phyloP scores from a whole-genome alignment of 2,797 vertebrate genomes.

The Novumbra hubbsi region DNA sequence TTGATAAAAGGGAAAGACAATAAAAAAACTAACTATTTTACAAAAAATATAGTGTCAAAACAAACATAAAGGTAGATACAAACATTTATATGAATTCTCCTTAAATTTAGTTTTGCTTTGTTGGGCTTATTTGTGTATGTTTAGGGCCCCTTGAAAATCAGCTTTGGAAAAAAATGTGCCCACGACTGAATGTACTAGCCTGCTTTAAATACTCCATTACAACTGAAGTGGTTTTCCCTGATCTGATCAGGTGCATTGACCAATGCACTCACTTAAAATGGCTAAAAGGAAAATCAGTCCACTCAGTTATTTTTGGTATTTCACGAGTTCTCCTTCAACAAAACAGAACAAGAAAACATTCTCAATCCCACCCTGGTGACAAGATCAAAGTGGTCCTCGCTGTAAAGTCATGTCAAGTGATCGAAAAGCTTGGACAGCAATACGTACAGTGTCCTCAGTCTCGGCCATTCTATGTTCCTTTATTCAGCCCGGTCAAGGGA shows the following conservation, averaged over 20 bases:
- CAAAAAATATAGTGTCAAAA: no score
- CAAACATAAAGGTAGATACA: no score
- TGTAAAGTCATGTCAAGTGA: background rate
- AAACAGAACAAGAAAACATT: background rate
- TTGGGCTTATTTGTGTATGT: background rate
- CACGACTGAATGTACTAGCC: background rate
- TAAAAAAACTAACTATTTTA: no score
- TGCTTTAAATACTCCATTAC: background rate
- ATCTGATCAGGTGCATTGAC: slow-evolving; percentile 1
- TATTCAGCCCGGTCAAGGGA: background rate
- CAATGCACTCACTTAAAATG: background rate
- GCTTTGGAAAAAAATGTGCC: no score
- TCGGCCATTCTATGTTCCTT: background rate
- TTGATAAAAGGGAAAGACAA: no score
- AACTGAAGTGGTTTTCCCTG: background rate
- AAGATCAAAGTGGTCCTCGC: background rate
- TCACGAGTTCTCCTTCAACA: background rate
- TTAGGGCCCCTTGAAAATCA: background rate
- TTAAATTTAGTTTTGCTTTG: no score
- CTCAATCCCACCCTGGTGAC: background rate
- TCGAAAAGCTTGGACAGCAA: background rate
- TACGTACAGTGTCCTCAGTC: slow-evolving; percentile 6
- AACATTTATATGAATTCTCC: no score
- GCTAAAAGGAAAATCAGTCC: background rate
- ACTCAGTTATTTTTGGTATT: background rate